Conservation (phyloP, 2,888 invertebrate genomes). For the Aricia artaxerxes region DNA sequence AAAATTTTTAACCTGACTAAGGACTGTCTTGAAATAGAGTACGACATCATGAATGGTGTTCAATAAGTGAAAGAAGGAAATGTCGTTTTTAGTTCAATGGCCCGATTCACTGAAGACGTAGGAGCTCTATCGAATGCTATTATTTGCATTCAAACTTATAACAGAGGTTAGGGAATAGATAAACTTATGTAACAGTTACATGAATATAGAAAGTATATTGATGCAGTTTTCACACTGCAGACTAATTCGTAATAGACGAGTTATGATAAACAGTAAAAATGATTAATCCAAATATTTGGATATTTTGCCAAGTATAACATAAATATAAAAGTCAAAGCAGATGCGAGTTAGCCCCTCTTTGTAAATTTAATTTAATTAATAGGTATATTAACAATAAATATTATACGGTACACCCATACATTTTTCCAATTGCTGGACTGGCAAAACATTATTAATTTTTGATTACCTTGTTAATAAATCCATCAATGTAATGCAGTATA, state of each 20-base stretch:
- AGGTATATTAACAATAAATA: too few species aligned
- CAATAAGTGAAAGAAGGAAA: conserved; percentile 62
- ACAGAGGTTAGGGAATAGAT: conserved; percentile 4
- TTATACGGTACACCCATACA: not conserved
- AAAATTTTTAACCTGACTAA: not conserved
- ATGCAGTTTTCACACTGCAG: not conserved
- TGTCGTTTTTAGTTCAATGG: conserved; percentile 67
- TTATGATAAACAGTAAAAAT: conserved; percentile 1
- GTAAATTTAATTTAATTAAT: not conserved
- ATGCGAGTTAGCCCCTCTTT: not conserved
- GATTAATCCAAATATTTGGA: not conserved
- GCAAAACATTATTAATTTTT: not conserved
- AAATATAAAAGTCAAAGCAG: not conserved
- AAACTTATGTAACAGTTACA: conserved; percentile 5
- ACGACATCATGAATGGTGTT: conserved; percentile 41
- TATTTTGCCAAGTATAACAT: not conserved
- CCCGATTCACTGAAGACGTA: conserved; percentile 59
- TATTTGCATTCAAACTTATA: conserved; percentile 30
- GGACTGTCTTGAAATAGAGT: conserved; percentile 13
- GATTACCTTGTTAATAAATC: too few species aligned
- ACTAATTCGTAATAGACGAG: not conserved
- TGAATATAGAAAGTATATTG: not conserved
- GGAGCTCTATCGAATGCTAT: conserved; percentile 32
- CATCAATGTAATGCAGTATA: too few species aligned
- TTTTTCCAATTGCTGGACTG: not conserved